Base-by-base conservation (phyloP, 2,797 vertebrate species). In the Pantherophis alleghaniensis region DNA sequence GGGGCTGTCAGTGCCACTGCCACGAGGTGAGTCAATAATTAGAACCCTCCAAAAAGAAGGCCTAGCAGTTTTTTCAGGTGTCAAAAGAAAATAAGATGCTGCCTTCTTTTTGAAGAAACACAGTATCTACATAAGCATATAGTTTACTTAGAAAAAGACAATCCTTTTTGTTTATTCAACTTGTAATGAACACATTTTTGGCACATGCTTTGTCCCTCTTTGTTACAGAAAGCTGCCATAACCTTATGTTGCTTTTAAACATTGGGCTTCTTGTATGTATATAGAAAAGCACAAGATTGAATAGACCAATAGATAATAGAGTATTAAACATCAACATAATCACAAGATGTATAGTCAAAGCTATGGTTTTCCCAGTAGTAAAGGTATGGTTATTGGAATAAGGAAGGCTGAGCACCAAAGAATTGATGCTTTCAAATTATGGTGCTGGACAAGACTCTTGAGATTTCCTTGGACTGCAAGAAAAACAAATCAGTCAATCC, bases 101-200 rank as follows among this genome's bases (percentile, higher is more conserved):
- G 51, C 51, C 51, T 53, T 53, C 51, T 53, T 53, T 53, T 53
- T 53, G 7, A 10, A 53, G 51, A 53, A 53, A 53, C 51, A 53
- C 2, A 9, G 51, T 32, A 9, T 74, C 66, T 74, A 37, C 16
- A 37, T 37, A 74, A 74, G n/a, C 16, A 74, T 74, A 32, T 74
- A 74, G 16, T 74, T 74, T 95, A 89, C 69, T 83, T 83, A 47
- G 87, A 83, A 87, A 89, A 92, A 95, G 28, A 14, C 51, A 88
- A 14, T 0, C 0, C 37, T 96, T 47, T 83, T 95, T 95, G 47
- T 53, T 95, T 37, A 32, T 59, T 96, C 88, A 93, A 60, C 90
- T 92, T 95, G 22, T 51, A 95, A 83, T 92, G 96, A 95, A 93
- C 13, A 93, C 0, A 14, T 89, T 92, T 94, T 93, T 94, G 90